Percentiles rank a stretch among this genome's conserved stretches.
Conservation (phyloP, 2,113 vertebrate species). For the Micromys minutus region DNA sequence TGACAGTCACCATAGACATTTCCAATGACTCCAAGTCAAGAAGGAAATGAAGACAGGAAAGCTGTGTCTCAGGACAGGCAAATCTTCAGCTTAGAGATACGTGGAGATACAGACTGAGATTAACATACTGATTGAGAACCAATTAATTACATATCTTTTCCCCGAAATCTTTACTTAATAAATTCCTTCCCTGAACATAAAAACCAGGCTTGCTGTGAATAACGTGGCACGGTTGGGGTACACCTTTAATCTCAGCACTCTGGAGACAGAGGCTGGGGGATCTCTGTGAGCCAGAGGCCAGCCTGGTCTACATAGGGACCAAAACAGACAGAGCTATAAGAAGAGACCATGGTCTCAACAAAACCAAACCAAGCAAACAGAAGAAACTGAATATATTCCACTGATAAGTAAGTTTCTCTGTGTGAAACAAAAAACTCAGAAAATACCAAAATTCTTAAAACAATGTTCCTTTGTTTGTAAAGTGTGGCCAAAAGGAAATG, state of each 20-base stretch:
- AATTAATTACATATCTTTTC: neutral
- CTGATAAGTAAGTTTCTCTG: neutral
- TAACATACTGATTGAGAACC: neutral
- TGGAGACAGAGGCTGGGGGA: neutral
- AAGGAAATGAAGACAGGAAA: neutral
- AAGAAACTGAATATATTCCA: neutral
- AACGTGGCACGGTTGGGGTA: neutral
- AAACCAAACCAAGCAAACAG: neutral
- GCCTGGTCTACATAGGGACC: neutral
- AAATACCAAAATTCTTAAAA: constrained; percentile 10
- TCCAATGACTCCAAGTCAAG: neutral
- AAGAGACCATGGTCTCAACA: neutral
- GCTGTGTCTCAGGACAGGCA: neutral
- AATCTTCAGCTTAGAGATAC: neutral
- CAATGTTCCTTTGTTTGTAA: neutral
- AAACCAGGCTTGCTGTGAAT: neutral
- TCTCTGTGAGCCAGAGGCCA: neutral
- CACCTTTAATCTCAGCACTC: neutral
- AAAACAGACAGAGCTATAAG: neutral
- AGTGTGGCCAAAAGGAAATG: neutral
- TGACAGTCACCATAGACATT: neutral
- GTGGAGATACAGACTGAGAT: neutral
- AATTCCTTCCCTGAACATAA: neutral
- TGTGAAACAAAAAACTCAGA: neutral
- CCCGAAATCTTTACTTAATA: neutral